These are phyloP conservation scores for Tor tambroides DNA, from an alignment of 2,113 vertebrate species.

Conservation along the genomic window DNA sequence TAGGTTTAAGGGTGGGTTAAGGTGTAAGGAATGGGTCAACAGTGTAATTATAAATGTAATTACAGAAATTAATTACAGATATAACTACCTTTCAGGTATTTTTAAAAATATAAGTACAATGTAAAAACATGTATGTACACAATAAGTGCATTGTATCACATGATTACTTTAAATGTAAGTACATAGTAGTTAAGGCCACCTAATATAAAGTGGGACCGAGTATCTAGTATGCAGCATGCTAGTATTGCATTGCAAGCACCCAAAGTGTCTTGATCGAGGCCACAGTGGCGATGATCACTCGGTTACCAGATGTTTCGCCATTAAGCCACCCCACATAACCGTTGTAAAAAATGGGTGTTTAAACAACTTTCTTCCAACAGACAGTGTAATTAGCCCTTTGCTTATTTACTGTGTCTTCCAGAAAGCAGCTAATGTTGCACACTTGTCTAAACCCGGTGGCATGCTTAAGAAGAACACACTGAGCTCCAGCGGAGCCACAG, in stretches of 20 bases:
- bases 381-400: not conserved
- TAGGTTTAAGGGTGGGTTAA: too few species aligned
- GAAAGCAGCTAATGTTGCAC: slow-evolving; percentile 1
- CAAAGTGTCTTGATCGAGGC: not conserved
- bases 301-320: not conserved
- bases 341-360: not conserved
- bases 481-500: not conserved
- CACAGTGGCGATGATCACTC: not conserved
- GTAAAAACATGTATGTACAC: too few species aligned
- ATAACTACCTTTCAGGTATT: too few species aligned
- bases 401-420: slow-evolving; percentile 1
- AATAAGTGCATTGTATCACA: too few species aligned
- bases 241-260: not conserved
- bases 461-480: not conserved
- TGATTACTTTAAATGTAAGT: too few species aligned
- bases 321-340: not conserved
- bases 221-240: not conserved
- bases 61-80: too few species aligned
- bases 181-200: too few species aligned
- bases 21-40: too few species aligned
- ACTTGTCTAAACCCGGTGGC: slow-evolving; percentile 14
- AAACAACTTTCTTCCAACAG: not conserved
- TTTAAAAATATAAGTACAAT: too few species aligned
- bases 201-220: too few species aligned
- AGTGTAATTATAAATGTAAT: too few species aligned